Conservation (phyloP, 1,140 invertebrate genomes). For the Drosophila teissieri region DNA sequence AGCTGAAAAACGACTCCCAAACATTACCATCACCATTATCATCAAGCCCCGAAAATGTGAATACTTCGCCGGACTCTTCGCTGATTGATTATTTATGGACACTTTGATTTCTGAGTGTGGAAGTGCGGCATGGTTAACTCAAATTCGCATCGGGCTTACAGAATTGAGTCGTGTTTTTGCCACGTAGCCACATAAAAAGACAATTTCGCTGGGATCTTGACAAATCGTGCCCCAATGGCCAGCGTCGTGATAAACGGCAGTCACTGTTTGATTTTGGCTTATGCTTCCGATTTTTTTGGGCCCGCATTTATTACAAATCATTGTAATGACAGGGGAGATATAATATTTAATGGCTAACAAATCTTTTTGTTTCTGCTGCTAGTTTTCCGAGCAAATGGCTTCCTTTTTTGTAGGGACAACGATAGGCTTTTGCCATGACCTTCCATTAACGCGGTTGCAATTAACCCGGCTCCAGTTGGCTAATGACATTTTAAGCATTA, state of each 20-base stretch:
- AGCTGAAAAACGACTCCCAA: slow-evolving; percentile 2
- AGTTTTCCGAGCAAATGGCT: slow-evolving; percentile 12
- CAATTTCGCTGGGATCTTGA: slow-evolving; percentile 62
- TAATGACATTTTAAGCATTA: slow-evolving; percentile 75
- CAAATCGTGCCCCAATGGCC: slow-evolving; percentile 69
- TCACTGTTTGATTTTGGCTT: slow-evolving; percentile 42
- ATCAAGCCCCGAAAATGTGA: slow-evolving; percentile 21
- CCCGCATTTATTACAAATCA: slow-evolving; percentile 62
- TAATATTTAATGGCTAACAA: slow-evolving; percentile 72
- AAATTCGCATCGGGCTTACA: slow-evolving; percentile 38
- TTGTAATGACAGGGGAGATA: slow-evolving; percentile 67
- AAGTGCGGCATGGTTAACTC: slow-evolving; percentile 38
- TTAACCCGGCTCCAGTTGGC: slow-evolving; percentile 54
- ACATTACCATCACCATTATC: slow-evolving; percentile 40
- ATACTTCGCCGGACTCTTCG: slow-evolving; percentile 42
- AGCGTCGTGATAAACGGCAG: slow-evolving; percentile 75
- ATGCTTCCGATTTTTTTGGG: slow-evolving; percentile 18
- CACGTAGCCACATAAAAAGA: slow-evolving; percentile 68
- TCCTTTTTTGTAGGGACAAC: slow-evolving; percentile 18
- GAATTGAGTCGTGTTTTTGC: slow-evolving; percentile 29
- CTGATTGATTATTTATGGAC: slow-evolving; percentile 53
- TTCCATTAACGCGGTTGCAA: slow-evolving; percentile 34
- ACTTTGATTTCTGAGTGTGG: slow-evolving; percentile 25
- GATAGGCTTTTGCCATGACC: slow-evolving; percentile 22
- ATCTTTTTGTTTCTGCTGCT: slow-evolving; percentile 46